phyloP scores from a whole-genome alignment of 2,113 vertebrate genomes.

The Sceloporus tristichus region DNA sequence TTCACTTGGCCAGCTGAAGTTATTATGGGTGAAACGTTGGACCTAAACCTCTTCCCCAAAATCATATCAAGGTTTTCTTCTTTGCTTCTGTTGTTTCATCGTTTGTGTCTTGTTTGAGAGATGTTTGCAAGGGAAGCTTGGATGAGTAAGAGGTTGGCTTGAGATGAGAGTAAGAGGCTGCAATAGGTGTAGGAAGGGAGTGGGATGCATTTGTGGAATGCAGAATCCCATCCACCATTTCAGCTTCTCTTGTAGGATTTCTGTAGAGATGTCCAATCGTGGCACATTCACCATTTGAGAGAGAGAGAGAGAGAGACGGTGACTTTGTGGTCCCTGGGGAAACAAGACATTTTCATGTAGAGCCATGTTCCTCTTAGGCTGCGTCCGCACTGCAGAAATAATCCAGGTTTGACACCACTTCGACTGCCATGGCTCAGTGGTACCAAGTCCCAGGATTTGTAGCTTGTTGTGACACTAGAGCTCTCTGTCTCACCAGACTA shows the following conservation, averaged over 20 bases:
- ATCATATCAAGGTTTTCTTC: slow-evolving; percentile 55
- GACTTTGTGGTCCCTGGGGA: too few species aligned
- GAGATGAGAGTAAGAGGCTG: slow-evolving; percentile 54
- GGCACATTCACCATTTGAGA: neutral
- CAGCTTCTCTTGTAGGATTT: slow-evolving; percentile 48
- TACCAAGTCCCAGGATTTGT: neutral
- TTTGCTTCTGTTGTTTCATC: slow-evolving; percentile 60
- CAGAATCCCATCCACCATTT: slow-evolving; percentile 62
- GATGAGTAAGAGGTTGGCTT: slow-evolving; percentile 33
- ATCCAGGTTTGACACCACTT: too few species aligned
- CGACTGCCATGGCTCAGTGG: too few species aligned
- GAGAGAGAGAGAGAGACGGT: too few species aligned
- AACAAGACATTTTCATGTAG: neutral
- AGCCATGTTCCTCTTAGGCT: neutral
- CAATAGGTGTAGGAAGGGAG: slow-evolving; percentile 43
- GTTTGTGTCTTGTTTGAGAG: slow-evolving; percentile 63
- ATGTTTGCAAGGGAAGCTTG: slow-evolving; percentile 66
- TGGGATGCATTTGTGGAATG: slow-evolving; percentile 62
- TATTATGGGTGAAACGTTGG: slow-evolving; percentile 57
- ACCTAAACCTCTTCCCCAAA: slow-evolving; percentile 3
- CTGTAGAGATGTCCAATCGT: neutral
- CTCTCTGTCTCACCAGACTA: too few species aligned
- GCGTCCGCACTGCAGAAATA: too few species aligned
- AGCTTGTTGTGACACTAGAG: neutral
- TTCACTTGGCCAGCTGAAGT: slow-evolving; percentile 66